Evolutionary conservation across 2,888 invertebrate genomes (phyloP).

Genomic region (Cantharis lateralis): DNA sequence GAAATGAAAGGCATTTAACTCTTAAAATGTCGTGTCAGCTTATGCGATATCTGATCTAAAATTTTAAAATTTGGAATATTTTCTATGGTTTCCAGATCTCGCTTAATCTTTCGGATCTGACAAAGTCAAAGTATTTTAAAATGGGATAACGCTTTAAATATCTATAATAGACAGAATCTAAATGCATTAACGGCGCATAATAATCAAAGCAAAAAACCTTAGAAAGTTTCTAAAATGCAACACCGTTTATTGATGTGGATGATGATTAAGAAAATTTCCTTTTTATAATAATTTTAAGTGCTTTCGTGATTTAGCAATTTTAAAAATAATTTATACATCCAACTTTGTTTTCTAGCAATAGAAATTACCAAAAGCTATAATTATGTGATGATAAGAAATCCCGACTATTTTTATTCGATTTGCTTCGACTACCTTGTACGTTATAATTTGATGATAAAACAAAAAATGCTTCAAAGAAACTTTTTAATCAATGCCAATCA

Average conservation of each 20-base stretch:
- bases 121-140: not conserved
- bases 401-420: not conserved
- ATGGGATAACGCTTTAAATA: not conserved
- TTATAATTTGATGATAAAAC: not conserved
- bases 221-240: not conserved
- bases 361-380: not conserved
- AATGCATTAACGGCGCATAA: not conserved
- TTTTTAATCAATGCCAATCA: not conserved
- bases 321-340: conserved; percentile 1
- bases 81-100: not conserved
- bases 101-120: not conserved
- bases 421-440: not conserved
- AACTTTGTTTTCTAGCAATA: not conserved
- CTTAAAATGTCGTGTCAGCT: not conserved
- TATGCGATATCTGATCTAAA: not conserved
- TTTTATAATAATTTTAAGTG: conserved; percentile 3
- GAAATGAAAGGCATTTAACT: not conserved
- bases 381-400: not conserved
- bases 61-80: not conserved
- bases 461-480: not conserved
- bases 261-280: conserved; percentile 3
- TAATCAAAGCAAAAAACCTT: not conserved
- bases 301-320: conserved; percentile 3
- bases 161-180: not conserved
- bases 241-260: not conserved